Evolutionary conservation across 2,888 invertebrate species (phyloP).

Genomic region (Acanthosoma haemorrhoidale): DNA sequence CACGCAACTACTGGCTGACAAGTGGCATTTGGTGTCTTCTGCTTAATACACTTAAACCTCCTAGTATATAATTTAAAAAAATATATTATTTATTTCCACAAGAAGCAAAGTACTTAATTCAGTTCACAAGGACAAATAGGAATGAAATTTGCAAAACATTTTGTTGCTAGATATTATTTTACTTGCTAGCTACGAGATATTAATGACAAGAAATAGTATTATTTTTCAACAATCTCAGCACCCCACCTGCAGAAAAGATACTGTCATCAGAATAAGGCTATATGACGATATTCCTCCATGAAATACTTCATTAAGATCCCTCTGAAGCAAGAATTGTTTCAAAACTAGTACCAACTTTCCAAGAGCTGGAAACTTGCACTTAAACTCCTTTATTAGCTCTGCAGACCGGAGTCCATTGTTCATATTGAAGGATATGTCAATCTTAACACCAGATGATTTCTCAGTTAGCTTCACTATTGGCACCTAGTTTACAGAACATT

Average conservation of each 20-base stretch:
- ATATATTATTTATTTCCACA: too few relatives aligned
- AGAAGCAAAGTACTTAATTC: too few relatives aligned
- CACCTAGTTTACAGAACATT: constrained; percentile 50
- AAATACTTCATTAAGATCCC: constrained; percentile 98
- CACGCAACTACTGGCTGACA: too few relatives aligned
- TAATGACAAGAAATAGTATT: too few relatives aligned
- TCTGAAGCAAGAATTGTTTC: constrained; percentile 95
- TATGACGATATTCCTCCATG: constrained; percentile 99
- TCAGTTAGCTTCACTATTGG: constrained; percentile 98
- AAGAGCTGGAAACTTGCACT: constrained; percentile 81
- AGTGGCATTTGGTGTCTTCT: too few relatives aligned
- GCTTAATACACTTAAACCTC: too few relatives aligned
- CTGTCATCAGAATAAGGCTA: constrained; percentile 95
- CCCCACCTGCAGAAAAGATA: constrained; percentile 82
- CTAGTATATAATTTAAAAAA: too few relatives aligned
- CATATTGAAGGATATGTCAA: constrained; percentile 99
- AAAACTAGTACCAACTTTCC: constrained; percentile 93
- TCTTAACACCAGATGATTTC: constrained; percentile 77
- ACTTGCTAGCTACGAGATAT: too few relatives aligned
- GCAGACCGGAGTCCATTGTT: constrained; percentile 95
- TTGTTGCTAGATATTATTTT: too few relatives aligned
- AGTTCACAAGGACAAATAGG: too few relatives aligned
- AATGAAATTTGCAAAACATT: too few relatives aligned
- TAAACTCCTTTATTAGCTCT: constrained; percentile 87
- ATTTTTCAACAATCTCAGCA: background rate